Base-by-base conservation (phyloP, 1,140 invertebrate species). In the Zaprionus camerounensis region DNA sequence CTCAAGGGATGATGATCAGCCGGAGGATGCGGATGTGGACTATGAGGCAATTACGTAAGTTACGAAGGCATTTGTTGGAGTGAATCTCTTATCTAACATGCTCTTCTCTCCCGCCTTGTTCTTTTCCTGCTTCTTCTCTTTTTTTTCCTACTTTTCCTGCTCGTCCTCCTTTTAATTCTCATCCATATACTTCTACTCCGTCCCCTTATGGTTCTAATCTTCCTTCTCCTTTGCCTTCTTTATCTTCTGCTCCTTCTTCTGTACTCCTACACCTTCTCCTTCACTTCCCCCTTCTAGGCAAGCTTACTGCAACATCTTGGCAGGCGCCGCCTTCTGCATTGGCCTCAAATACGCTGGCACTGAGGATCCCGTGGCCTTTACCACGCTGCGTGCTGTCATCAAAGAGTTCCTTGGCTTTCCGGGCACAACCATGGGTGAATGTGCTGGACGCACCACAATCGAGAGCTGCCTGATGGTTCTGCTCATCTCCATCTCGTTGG, bases 251-350 rank as follows among this genome's bases (percentile, higher is more conserved):
- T 7, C 28, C 28, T 28, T 28, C 26, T 28, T 5, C 5, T 26
- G 26, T 28, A 28, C 6, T 31, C 28, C 26, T 28, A 28, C 26
- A 28, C 6, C 26, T 28, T 9, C 28, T 31, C 9, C 31, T 31
- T 11, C 6, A 31, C 9, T 6, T 20, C 2, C 22, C n/a, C 94
- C 6, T 28, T 36, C 0, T 15, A 97, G 97, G 84, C 98, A 99
- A 94, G 98, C 98, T 0, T 99, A 98, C 93, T 99, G 98, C 92
- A 99, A 99, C 92, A 98, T 99, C 68, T 94, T 99, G 57, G 97
- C 98, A 34, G 99, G 98, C 36, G 97, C 97, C 11, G 98, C 98
- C 91, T 97, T 99, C 94, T 97, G 97, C n/a, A 93, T 99, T 71
- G 98, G 98, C 2, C 93, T 99, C 9, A 97, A 97, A 83, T 99